phyloP scores from a whole-genome alignment of 2,888 invertebrate species.

The Clusia tigrina region DNA sequence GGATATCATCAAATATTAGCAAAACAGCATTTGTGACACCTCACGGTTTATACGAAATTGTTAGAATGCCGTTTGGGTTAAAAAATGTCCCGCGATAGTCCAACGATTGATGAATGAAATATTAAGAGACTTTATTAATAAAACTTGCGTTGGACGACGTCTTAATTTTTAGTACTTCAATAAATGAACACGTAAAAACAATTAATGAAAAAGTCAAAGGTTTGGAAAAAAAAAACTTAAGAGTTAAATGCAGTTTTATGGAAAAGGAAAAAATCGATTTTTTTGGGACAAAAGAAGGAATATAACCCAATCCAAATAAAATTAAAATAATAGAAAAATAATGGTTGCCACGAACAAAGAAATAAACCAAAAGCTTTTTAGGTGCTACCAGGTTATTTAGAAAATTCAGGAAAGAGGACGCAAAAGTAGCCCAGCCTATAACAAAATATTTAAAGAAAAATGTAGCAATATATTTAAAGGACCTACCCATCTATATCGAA shows the following conservation, averaged over 20 bases:
- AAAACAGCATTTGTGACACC: constrained; percentile 16
- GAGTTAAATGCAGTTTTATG: constrained; percentile 1
- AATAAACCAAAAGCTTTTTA: neutral
- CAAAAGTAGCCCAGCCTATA: neutral
- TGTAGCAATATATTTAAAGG: constrained; percentile 11
- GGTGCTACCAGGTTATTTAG: neutral
- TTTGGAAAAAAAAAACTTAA: neutral
- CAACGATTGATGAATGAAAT: neutral
- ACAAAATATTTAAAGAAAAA: neutral
- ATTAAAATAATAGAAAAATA: neutral
- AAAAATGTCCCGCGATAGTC: neutral
- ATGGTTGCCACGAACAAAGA: neutral
- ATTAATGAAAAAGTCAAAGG: neutral
- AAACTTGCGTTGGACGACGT: neutral
- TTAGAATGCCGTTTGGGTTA: constrained; percentile 13
- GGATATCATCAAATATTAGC: constrained; percentile 9
- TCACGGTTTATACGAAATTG: neutral
- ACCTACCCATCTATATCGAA: constrained; percentile 14
- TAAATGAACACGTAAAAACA: neutral
- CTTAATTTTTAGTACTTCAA: neutral
- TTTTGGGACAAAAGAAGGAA: constrained; percentile 6
- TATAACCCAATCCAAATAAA: constrained; percentile 7
- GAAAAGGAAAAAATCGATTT: constrained; percentile 16
- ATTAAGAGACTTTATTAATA: neutral
- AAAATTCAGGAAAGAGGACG: neutral